Percentiles rank a stretch among this genome's conserved stretches.
Conservation (phyloP, 2,888 invertebrate species). For the Biston betularia region DNA sequence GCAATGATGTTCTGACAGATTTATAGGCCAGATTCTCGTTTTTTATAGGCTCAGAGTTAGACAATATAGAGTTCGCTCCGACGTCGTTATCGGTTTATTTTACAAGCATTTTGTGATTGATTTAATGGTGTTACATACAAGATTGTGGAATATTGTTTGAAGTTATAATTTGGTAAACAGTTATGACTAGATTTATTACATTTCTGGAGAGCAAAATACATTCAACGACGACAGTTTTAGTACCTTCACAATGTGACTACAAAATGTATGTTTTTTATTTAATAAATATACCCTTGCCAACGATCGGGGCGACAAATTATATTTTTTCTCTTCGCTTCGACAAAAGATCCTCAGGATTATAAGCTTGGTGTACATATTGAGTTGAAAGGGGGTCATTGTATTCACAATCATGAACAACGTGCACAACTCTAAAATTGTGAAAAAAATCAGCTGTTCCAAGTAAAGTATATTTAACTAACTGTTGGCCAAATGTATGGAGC, state of each 20-base stretch:
- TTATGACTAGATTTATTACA: slow-evolving; percentile 17
- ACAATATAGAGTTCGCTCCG: slow-evolving; percentile 28
- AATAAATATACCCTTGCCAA: neutral
- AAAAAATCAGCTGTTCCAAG: no score
- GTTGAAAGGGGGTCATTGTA: no score
- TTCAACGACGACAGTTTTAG: neutral
- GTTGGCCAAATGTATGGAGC: no score
- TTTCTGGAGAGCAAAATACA: slow-evolving; percentile 6
- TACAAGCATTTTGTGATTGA: slow-evolving; percentile 34
- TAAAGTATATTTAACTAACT: no score
- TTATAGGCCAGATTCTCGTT: slow-evolving; percentile 32
- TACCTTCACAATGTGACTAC: neutral
- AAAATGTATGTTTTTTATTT: neutral
- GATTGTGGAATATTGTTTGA: slow-evolving; percentile 23
- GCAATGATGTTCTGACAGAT: slow-evolving; percentile 41
- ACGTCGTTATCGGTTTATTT: slow-evolving; percentile 30
- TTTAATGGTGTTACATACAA: slow-evolving; percentile 22
- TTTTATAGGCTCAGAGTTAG: slow-evolving; percentile 31
- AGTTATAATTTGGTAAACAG: slow-evolving; percentile 23
- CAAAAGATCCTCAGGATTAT: no score
- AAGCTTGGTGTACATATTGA: no score
- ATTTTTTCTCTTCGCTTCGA: no score
- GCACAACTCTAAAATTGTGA: no score
- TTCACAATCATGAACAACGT: no score
- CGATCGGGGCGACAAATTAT: no score